A percentile compares a stretch with the other conserved stretches of the same genome.
Conservation (phyloP, 2,888 invertebrate genomes). For the Andrena marginata region DNA sequence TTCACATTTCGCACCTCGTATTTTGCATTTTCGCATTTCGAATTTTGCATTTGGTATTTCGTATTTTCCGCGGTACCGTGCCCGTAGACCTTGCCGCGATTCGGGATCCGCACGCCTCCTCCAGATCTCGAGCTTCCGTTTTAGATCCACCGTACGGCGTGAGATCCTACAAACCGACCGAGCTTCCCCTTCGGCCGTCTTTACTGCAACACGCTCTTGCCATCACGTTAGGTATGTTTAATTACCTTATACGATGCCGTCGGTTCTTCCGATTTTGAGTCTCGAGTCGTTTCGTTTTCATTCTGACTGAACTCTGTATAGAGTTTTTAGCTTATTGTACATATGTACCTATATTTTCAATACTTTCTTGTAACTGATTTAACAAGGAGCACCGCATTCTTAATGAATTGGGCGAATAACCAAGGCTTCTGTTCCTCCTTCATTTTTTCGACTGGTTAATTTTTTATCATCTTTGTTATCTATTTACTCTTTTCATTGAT, state of each 20-base stretch:
- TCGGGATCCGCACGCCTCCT: not conserved
- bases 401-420: too few relatives aligned
- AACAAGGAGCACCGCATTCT: too few relatives aligned
- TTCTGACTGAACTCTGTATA: too few relatives aligned
- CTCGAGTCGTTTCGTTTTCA: too few relatives aligned
- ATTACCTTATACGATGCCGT: not conserved
- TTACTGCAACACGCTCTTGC: not conserved
- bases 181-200: not conserved
- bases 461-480: too few relatives aligned
- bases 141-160: not conserved
- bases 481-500: too few relatives aligned
- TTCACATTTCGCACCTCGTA: constrained; percentile 64
- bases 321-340: too few relatives aligned
- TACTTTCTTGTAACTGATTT: too few relatives aligned
- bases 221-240: constrained; percentile 39
- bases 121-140: not conserved
- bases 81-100: not conserved
- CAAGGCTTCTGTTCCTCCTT: too few relatives aligned
- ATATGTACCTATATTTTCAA: too few relatives aligned
- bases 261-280: too few relatives aligned
- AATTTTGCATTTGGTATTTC: not conserved
- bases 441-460: too few relatives aligned
- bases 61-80: constrained; percentile 14
- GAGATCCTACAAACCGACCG: constrained; percentile 4
- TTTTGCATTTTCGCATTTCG: constrained; percentile 72